Base-by-base conservation (phyloP, 2,888 invertebrate species). In the Eulithis prunata region DNA sequence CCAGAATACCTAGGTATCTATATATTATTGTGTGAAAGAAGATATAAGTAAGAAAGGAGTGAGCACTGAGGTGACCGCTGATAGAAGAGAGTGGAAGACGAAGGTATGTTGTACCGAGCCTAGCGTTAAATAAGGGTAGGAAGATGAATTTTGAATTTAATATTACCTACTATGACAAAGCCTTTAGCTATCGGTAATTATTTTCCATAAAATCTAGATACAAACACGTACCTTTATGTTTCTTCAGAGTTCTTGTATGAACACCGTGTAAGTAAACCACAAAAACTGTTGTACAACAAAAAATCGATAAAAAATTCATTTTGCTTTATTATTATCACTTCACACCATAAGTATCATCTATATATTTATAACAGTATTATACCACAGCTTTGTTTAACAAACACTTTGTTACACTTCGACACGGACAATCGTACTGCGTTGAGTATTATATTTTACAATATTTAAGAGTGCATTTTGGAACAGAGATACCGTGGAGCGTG, bases 381-480 rank as follows among this genome's bases (percentile, higher is more conserved):
- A 21, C 41, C 38, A 41, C 41, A n/a, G 38, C 11, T 43, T 41
- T 41, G 8, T 41, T 41, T 41, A 7, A 41, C 4, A 64, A 45
- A 21, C 11, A 75, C 77, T 77, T 75, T 74, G 71, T 76, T 41
- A 69, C 80, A 69, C 66, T 65, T 56, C 61, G 21, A 36, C 68
- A 73, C 72, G 64, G 76, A 74, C 74, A 74, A 78, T 78, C 73
- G 75, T 62, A 88, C 88, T 90, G 86, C 75, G 71, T 72, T 71
- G 78, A 81, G 77, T 79, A 77, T 77, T 79, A 81, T 81, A 80
- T 80, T 80, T 61, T 81, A 79, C 83, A 78, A 85, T 82, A 84
- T 83, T 88, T 90, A 86, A 90, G 87, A 88, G 80, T 85, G 79
- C 82, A 83, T 80, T 83, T 84, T 79, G 75, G 77, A 77, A 85